phyloP scores from a whole-genome alignment of 2,888 invertebrate genomes.

The Euzophera pinguis region DNA sequence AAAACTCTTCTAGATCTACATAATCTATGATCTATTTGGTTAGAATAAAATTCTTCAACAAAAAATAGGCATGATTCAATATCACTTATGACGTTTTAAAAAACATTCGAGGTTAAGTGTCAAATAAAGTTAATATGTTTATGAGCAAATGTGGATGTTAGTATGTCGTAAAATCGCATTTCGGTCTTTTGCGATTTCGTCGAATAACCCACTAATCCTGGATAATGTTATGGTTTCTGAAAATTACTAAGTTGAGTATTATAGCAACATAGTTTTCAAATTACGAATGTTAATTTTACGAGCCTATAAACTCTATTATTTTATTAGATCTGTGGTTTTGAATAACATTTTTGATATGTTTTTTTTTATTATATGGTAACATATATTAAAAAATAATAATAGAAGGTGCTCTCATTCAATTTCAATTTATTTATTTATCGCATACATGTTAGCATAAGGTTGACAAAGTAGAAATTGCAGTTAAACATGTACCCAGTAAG shows the following conservation, averaged over 20 bases:
- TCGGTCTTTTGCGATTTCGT: conserved; percentile 47
- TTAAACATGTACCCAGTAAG: no score
- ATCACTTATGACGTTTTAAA: conserved; percentile 35
- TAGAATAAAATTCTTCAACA: conserved; percentile 23
- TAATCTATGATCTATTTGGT: conserved; percentile 17
- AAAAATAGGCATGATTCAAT: conserved; percentile 39
- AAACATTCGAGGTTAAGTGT: conserved; percentile 48
- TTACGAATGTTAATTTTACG: conserved; percentile 14
- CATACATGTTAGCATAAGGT: no score
- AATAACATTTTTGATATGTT: no score
- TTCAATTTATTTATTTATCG: no score
- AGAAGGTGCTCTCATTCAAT: no score
- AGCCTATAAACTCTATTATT: conserved; percentile 4
- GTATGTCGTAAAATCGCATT: conserved; percentile 32
- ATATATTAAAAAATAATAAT: no score
- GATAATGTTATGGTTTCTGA: conserved; percentile 40
- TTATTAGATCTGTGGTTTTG: background rate
- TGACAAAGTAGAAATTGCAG: no score
- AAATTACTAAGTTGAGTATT: conserved; percentile 35
- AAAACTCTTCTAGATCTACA: background rate
- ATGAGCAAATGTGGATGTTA: conserved; percentile 52
- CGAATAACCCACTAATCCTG: conserved; percentile 39
- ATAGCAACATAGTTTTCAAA: conserved; percentile 19
- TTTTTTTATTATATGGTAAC: no score
- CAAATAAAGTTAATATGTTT: conserved; percentile 69